Evolutionary conservation across 2,113 vertebrate species (phyloP).

Genomic region (Gracilinanus agilis): DNA sequence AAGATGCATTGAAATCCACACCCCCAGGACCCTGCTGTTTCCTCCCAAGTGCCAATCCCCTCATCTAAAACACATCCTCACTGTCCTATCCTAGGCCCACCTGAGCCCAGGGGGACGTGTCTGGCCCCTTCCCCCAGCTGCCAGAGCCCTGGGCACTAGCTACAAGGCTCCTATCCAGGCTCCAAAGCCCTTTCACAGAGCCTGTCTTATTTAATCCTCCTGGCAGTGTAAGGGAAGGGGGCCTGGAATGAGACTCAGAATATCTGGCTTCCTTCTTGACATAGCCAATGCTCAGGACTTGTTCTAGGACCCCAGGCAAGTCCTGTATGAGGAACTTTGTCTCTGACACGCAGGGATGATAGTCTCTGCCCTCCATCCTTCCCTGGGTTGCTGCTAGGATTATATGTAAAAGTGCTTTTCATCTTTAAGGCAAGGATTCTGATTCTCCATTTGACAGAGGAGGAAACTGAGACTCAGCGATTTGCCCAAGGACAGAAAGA

Average conservation of each 20-base stretch:
- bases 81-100: not conserved
- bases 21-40: constrained; percentile 5
- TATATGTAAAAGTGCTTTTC: not conserved
- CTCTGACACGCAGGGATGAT: not conserved
- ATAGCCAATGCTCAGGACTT: not conserved
- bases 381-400: not conserved
- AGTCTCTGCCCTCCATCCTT: not conserved
- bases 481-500: not conserved
- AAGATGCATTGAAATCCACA: not conserved
- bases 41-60: not conserved
- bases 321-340: not conserved
- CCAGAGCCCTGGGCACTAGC: not conserved
- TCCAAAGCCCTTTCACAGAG: not conserved
- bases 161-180: not conserved
- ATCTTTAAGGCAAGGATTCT: not conserved
- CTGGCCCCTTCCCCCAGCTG: not conserved
- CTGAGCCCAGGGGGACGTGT: not conserved
- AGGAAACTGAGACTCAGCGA: not conserved
- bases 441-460: not conserved
- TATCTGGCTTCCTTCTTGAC: not conserved
- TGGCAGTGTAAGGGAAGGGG: not conserved
- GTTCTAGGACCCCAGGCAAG: not conserved
- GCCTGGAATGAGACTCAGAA: not conserved
- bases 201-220: not conserved
- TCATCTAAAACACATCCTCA: not conserved